These are phyloP conservation scores for Sprattus sprattus DNA, from an alignment of 2,113 vertebrate genomes.

Conservation along the genomic window DNA sequence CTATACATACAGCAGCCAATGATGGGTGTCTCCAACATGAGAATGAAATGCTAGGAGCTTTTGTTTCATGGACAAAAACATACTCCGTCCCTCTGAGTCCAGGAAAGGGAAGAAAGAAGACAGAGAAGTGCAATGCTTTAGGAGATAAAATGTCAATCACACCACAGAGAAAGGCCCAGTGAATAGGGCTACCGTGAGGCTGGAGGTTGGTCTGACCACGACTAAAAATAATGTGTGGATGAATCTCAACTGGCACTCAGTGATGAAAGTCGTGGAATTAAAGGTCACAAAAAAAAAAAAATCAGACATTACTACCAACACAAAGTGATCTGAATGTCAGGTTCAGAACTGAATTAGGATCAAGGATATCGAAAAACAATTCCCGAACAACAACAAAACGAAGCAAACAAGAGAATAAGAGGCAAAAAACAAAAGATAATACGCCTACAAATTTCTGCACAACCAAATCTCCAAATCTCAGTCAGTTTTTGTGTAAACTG, in stretches of 20 bases:
- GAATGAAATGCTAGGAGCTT: slow-evolving; percentile 56
- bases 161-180: neutral
- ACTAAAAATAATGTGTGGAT: neutral
- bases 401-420: too few relatives aligned
- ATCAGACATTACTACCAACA: neutral
- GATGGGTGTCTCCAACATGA: slow-evolving; percentile 61
- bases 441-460: too few relatives aligned
- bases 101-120: slow-evolving; percentile 25
- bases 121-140: neutral
- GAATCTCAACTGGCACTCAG: neutral
- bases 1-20: slow-evolving; percentile 69
- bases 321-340: neutral
- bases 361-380: too few relatives aligned
- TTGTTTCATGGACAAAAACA: slow-evolving; percentile 49
- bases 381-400: too few relatives aligned
- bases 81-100: neutral
- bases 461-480: too few relatives aligned
- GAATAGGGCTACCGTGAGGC: neutral
- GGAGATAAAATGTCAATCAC: neutral
- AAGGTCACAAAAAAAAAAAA: neutral
- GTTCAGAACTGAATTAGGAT: neutral
- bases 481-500: too few relatives aligned
- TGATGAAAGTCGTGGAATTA: neutral
- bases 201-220: neutral
- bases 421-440: neutral